These are phyloP conservation scores for Rhyacichthys aspro DNA, from an alignment of 2,797 vertebrate species.

Conservation along the genomic window DNA sequence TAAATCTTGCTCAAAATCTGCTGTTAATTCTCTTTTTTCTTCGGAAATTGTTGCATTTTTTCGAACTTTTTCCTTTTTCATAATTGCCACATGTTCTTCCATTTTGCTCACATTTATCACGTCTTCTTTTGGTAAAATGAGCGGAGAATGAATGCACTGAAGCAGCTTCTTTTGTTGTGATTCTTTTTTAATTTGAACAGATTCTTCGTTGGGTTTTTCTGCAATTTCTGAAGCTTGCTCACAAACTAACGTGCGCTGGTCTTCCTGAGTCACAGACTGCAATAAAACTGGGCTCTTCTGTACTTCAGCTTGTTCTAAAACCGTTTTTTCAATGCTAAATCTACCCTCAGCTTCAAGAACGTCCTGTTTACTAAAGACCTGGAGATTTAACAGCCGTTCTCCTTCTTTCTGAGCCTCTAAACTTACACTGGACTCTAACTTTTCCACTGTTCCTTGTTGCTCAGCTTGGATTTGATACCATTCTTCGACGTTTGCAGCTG, in stretches of 20 bases:
- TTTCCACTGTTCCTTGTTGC: slow-evolving; percentile 40
- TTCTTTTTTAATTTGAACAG: slow-evolving; percentile 63
- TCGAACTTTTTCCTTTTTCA: slow-evolving; percentile 75
- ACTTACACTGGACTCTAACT: slow-evolving; percentile 44
- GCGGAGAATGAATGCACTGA: slow-evolving; percentile 61
- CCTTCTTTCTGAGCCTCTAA: slow-evolving; percentile 63
- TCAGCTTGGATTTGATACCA: slow-evolving; percentile 72
- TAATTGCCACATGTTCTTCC: slow-evolving; percentile 64
- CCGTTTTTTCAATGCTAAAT: slow-evolving; percentile 65
- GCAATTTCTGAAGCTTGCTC: slow-evolving; percentile 67
- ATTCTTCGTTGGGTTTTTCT: slow-evolving; percentile 25
- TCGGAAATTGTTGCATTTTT: slow-evolving; percentile 69
- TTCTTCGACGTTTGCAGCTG: slow-evolving; percentile 75
- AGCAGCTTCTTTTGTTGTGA: slow-evolving; percentile 58
- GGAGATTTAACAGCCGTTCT: slow-evolving; percentile 67
- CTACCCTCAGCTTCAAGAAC: slow-evolving; percentile 72
- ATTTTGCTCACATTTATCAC: slow-evolving; percentile 61
- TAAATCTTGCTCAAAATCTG: slow-evolving; percentile 71
- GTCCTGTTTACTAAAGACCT: slow-evolving; percentile 72
- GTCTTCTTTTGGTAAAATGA: slow-evolving; percentile 80
- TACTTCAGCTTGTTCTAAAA: slow-evolving; percentile 44
- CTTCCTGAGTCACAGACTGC: slow-evolving; percentile 66
- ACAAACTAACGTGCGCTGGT: slow-evolving; percentile 65
- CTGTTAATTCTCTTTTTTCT: slow-evolving; percentile 69
- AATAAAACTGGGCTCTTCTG: slow-evolving; percentile 67